Conservation (phyloP, 2,113 vertebrate genomes). For the Scopus umbretta region DNA sequence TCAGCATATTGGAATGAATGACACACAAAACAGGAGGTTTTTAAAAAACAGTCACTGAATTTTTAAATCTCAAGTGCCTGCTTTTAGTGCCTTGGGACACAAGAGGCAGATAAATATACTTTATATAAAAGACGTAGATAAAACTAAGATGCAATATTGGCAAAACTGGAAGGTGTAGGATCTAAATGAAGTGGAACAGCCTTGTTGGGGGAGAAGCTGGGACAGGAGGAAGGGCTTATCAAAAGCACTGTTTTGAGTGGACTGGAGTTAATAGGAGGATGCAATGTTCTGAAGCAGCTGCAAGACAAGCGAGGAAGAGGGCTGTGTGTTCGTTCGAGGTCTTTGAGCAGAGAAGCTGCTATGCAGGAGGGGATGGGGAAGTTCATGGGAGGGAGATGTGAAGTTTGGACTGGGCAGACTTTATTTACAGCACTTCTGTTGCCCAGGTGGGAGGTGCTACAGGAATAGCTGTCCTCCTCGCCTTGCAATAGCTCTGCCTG, state of each 20-base stretch:
- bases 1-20: background rate
- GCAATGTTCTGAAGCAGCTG: background rate
- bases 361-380: background rate
- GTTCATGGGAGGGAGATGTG: background rate
- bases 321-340: rapidly evolving
- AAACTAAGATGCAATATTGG: background rate
- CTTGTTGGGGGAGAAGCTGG: background rate
- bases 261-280: background rate
- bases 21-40: background rate
- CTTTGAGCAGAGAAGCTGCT: background rate
- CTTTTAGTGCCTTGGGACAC: background rate
- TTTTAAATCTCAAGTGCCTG: background rate
- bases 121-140: background rate
- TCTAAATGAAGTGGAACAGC: background rate
- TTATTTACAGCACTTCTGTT: background rate
- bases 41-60: background rate
- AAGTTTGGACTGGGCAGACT: background rate
- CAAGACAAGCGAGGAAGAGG: background rate
- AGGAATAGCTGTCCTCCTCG: background rate
- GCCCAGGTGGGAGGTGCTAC: background rate
- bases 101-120: background rate
- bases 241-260: background rate
- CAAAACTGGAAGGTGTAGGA: background rate
- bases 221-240: background rate
- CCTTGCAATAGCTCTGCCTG: background rate